Conservation (phyloP, 2,797 vertebrate genomes). For the Enteromius fasciolatus region DNA sequence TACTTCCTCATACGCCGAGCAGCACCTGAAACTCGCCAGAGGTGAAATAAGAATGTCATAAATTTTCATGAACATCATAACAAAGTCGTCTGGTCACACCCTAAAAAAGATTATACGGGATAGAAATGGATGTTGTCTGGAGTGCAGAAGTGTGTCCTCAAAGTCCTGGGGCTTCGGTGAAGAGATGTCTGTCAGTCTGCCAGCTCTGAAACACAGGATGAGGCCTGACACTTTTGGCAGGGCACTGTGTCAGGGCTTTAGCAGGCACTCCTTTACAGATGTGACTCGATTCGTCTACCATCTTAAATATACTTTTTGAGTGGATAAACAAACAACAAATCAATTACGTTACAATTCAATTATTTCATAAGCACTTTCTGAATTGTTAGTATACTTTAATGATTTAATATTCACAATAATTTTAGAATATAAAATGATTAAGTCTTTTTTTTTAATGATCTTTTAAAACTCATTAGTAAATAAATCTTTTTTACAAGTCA, state of each 20-base stretch:
- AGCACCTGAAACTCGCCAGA: slow-evolving; percentile 30
- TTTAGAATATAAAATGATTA: background rate
- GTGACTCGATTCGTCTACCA: background rate
- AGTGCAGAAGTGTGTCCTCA: slow-evolving; percentile 34
- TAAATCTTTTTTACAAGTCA: background rate
- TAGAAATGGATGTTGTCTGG: slow-evolving; percentile 19
- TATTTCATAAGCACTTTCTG: background rate
- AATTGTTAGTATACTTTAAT: background rate
- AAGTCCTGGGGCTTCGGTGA: slow-evolving; percentile 3
- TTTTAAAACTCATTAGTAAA: background rate
- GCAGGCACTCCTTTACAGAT: slow-evolving; percentile 1
- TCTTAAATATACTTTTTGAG: background rate
- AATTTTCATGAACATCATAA: slow-evolving; percentile 49
- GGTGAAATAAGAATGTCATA: slow-evolving; percentile 2
- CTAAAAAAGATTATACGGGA: slow-evolving; percentile 1
- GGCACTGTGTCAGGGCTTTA: slow-evolving; percentile 40
- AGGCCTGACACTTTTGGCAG: slow-evolving; percentile 51
- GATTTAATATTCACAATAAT: background rate
- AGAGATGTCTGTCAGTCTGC: slow-evolving; percentile 1
- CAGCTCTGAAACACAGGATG: slow-evolving; percentile 33
- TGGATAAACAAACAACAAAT: background rate
- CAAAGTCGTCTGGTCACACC: slow-evolving; percentile 26
- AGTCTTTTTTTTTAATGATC: background rate
- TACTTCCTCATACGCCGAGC: slow-evolving; percentile 13
- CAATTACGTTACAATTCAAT: background rate